phyloP scores from a whole-genome alignment of 2,113 vertebrate genomes.

The Ceuthmochares aereus region DNA sequence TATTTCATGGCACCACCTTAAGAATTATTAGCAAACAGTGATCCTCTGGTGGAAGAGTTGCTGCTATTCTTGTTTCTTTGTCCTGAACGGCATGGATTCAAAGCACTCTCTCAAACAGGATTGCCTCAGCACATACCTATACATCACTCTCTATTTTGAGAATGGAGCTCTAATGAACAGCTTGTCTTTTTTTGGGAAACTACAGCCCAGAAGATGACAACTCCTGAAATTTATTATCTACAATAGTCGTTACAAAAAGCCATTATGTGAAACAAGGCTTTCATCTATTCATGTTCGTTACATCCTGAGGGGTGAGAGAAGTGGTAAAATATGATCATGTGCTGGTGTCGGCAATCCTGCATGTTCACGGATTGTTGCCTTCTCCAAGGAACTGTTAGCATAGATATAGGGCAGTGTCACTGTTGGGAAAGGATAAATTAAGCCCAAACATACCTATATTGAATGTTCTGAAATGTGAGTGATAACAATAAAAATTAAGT shows the following conservation, averaged over 20 bases:
- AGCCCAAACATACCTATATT: neutral
- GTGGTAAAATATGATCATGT: neutral
- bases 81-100: neutral
- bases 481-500: neutral
- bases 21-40: neutral
- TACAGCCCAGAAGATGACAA: neutral
- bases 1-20: neutral
- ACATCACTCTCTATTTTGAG: neutral
- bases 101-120: neutral
- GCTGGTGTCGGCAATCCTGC: neutral
- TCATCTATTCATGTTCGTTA: neutral
- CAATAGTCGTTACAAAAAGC: neutral
- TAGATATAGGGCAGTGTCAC: neutral
- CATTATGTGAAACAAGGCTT: neutral
- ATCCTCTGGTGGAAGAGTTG: neutral
- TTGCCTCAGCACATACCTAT: neutral
- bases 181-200: neutral
- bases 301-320: neutral
- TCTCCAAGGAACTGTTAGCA: neutral
- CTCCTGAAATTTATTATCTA: neutral
- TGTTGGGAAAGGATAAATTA: neutral
- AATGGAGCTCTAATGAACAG: neutral
- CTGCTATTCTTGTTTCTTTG: neutral
- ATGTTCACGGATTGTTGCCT: neutral
- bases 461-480: neutral